Evolutionary conservation across 2,888 invertebrate species (phyloP).

Genomic region (Junonia oenone): DNA sequence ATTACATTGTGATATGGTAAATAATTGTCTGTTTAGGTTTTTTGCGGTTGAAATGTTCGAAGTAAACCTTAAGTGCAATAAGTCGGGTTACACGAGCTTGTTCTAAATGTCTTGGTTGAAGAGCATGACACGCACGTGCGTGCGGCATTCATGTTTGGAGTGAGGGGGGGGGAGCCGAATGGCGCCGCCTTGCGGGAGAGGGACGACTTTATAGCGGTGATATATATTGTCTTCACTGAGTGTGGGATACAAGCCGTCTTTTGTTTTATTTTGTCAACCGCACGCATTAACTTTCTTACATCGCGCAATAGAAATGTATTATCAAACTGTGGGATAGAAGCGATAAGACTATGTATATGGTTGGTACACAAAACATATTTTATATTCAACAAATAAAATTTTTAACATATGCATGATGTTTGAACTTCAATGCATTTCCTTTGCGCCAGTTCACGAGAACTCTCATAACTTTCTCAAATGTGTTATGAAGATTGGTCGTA

Average conservation of each 20-base stretch:
- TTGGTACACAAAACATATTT: constrained; percentile 30
- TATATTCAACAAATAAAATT: constrained; percentile 43
- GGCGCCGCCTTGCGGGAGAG: constrained; percentile 75
- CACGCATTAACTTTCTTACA: constrained; percentile 61
- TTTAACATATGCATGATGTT: constrained; percentile 44
- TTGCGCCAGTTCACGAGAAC: constrained; percentile 47
- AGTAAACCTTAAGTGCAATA: constrained; percentile 50
- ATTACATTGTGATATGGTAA: constrained; percentile 62
- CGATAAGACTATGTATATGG: neutral
- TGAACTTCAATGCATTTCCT: constrained; percentile 51
- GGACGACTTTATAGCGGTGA: constrained; percentile 69
- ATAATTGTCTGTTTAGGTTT: constrained; percentile 55
- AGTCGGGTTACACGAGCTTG: constrained; percentile 42
- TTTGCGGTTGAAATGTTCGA: constrained; percentile 34
- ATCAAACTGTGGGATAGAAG: neutral
- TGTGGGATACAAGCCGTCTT: constrained; percentile 70
- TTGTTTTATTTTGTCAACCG: constrained; percentile 65
- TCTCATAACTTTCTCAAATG: constrained; percentile 42
- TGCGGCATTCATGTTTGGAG: constrained; percentile 38
- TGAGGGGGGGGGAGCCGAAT: constrained; percentile 33
- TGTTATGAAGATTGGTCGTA: constrained; percentile 39
- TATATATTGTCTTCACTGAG: constrained; percentile 70
- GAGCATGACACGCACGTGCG: constrained; percentile 69
- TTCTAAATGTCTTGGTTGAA: constrained; percentile 50
- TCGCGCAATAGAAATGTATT: neutral